Base-by-base conservation (phyloP, 2,888 invertebrate genomes). In the Nudaria mundana region DNA sequence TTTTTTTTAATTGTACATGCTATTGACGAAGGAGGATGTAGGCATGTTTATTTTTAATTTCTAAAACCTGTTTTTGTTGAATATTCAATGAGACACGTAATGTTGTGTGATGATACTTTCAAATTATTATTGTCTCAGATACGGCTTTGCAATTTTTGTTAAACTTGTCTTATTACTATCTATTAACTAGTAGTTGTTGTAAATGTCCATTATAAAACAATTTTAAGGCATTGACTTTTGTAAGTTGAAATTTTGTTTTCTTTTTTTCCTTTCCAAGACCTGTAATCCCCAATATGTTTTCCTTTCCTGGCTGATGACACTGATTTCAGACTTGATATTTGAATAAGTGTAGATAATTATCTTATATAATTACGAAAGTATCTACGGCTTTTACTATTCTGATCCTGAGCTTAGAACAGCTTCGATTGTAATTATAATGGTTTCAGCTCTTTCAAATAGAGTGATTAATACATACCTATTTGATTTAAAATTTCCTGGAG, bases 41-140 rank as follows among this genome's bases (percentile, higher is more conserved):
- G 58, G 51, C 33, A 18, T 38, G 43, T 13, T 15, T 12, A 13
- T 18, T 14, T 18, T 31, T 37, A 54, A 54, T 24, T 14, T n/a
- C 11, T 14, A 37, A 41, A 54, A 58, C 58, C 37, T 30, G 54
- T 57, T 53, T 10, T 53, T n/a, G 7, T 32, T 37, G 6, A 18
- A 45, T 45, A 58, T 54, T 48, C 51, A 48, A 51, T 45, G 59
- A 56, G 40, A 56, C 55, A 58, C 41, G 59, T 45, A 25, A 51
- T 22, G 13, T 35, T 34, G 34, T 24, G 24, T 24, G 54, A 38
- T 46, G 38, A 36, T 43, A 51, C 56, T 59, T 56, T 56, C 59
- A 52, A 55, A 58, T 58, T 32, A 36, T 37, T 26, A 37, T 29
- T 55, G 59, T 56, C 56, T 52, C 59, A 52, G 56, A 29, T 44